Conservation (phyloP, 2,113 vertebrate genomes). For the Microcebus jonahi region DNA sequence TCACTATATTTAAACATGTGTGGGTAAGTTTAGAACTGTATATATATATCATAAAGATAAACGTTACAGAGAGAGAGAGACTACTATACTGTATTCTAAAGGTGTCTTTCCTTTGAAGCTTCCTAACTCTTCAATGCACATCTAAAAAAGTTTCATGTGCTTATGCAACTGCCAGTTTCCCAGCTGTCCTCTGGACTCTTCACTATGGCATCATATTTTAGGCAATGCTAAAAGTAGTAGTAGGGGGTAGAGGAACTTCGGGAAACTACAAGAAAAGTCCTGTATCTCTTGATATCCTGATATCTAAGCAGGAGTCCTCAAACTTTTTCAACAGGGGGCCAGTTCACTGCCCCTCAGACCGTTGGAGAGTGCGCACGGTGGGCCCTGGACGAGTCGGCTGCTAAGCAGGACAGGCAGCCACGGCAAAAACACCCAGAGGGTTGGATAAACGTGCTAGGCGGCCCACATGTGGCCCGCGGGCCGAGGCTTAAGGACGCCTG, state of each 20-base stretch:
- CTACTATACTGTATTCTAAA: background rate
- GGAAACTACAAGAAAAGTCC: background rate
- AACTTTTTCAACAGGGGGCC: no score
- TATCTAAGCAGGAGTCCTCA: background rate
- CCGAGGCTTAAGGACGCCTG: no score
- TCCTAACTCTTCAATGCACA: background rate
- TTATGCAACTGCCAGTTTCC: background rate
- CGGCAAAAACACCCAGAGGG: no score
- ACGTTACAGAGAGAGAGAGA: background rate
- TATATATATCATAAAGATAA: background rate
- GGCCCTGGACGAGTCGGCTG: no score
- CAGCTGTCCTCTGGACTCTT: conserved; percentile 48
- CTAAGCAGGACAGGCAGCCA: no score
- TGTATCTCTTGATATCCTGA: background rate
- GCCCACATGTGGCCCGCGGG: no score
- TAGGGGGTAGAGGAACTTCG: background rate
- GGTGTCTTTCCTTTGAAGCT: conserved; percentile 19
- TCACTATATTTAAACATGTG: conserved; percentile 3
- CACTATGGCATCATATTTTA: background rate
- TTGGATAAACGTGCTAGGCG: no score
- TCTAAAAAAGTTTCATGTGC: background rate
- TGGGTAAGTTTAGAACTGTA: background rate
- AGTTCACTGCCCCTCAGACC: no score
- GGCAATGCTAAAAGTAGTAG: conserved; percentile 41
- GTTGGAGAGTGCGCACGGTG: no score